Percentiles rank a stretch among this genome's conserved stretches.
phyloP scores from a whole-genome alignment of 2,797 vertebrate species.

The Syngnathus rostellatus region DNA sequence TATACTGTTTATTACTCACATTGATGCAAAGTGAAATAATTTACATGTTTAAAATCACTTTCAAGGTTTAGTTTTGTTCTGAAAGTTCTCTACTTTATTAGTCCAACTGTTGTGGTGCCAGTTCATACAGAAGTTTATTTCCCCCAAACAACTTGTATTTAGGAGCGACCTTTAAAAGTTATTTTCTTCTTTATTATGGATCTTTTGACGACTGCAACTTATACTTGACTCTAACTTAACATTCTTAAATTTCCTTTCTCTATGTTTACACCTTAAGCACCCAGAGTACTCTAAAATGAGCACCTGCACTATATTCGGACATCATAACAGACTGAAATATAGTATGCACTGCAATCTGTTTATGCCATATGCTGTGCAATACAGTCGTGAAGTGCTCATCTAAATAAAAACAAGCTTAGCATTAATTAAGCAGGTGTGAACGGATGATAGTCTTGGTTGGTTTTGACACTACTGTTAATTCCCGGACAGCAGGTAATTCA shows the following conservation, averaged over 20 bases:
- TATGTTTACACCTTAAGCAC: slow-evolving; percentile 48
- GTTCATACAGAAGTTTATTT: too few relatives aligned
- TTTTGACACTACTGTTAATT: slow-evolving; percentile 28
- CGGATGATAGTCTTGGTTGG: slow-evolving; percentile 38
- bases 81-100: too few relatives aligned
- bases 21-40: not conserved
- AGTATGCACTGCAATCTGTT: slow-evolving; percentile 47
- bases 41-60: not conserved
- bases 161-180: not conserved
- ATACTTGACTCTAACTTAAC: not conserved
- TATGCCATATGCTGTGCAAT: slow-evolving; percentile 49
- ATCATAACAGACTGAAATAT: slow-evolving; percentile 48
- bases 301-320: slow-evolving; percentile 51
- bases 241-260: slow-evolving; percentile 13
- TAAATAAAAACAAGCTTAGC: slow-evolving; percentile 48
- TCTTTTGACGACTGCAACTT: not conserved
- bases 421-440: slow-evolving; percentile 61
- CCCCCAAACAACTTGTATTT: too few relatives aligned
- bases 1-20: not conserved
- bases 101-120: too few relatives aligned
- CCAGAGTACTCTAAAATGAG: slow-evolving; percentile 47
- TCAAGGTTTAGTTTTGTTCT: too few relatives aligned
- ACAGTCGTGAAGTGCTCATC: slow-evolving; percentile 41
- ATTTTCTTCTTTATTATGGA: not conserved
- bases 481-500: slow-evolving; percentile 22